These are phyloP conservation scores for Myotis yumanensis DNA, from an alignment of 2,113 vertebrate genomes.

Conservation along the genomic window DNA sequence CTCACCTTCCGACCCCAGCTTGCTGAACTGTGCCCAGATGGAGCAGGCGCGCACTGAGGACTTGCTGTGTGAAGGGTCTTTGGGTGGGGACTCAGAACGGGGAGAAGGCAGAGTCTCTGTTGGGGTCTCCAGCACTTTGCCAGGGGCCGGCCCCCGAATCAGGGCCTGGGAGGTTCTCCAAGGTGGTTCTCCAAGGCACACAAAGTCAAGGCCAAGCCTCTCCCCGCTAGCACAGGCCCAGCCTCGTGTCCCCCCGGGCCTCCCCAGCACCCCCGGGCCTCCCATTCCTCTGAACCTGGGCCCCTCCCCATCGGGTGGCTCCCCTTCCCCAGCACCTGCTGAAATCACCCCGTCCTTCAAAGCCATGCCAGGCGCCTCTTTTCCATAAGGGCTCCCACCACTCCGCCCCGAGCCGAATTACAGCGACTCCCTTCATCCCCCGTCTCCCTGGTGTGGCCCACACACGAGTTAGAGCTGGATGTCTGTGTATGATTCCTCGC, in stretches of 20 bases:
- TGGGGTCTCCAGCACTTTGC: neutral
- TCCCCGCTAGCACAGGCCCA: neutral
- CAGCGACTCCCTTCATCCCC: neutral
- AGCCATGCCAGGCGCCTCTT: neutral
- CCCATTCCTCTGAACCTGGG: neutral
- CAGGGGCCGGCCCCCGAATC: neutral
- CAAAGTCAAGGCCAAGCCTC: neutral
- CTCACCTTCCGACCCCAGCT: neutral
- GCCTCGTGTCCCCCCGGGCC: neutral
- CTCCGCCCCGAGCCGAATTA: neutral
- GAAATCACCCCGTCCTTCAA: neutral
- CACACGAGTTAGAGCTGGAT: neutral
- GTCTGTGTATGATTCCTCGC: neutral
- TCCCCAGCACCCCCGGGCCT: fast-evolving
- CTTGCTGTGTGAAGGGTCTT: neutral
- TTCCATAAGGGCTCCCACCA: neutral
- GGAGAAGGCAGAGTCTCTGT: neutral
- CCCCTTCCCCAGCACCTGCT: neutral
- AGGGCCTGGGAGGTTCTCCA: neutral
- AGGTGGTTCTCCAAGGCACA: neutral
- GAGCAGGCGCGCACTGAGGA: fast-evolving
- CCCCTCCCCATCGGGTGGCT: neutral
- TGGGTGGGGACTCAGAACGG: neutral
- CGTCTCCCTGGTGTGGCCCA: fast-evolving
- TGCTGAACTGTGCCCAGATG: fast-evolving